Conservation (phyloP, 2,888 invertebrate species). For the Hartigia nigra region DNA sequence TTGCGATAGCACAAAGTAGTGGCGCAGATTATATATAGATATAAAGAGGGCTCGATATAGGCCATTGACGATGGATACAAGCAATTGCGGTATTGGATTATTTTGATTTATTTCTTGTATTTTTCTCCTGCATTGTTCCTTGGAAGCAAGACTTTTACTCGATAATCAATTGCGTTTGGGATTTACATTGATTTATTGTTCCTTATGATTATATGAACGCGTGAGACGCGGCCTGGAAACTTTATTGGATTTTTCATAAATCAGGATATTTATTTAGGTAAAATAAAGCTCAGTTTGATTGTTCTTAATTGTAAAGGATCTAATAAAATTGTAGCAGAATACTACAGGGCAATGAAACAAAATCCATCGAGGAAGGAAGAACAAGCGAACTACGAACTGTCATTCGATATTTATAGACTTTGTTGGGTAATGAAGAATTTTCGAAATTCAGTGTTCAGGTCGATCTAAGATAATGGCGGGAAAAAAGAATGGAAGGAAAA, state of each 20-base stretch:
- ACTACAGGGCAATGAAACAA: background rate
- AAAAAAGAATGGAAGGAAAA: constrained; percentile 25
- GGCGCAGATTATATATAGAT: background rate
- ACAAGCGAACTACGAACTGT: constrained; percentile 11
- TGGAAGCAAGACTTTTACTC: background rate
- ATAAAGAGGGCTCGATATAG: background rate
- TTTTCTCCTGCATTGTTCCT: background rate
- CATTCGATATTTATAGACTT: background rate
- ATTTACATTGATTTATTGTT: background rate
- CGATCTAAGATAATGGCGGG: constrained; percentile 33
- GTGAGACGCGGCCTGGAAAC: background rate
- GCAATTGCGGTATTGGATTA: background rate
- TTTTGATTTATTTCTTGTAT: constrained; percentile 9
- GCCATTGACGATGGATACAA: background rate
- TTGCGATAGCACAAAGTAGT: background rate
- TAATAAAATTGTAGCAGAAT: background rate
- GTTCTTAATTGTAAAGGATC: background rate
- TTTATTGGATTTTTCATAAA: background rate
- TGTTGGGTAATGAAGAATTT: background rate
- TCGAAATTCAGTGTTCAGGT: background rate
- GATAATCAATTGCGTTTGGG: background rate
- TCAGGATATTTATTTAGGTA: background rate
- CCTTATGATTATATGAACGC: background rate
- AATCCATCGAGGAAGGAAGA: constrained; percentile 6
- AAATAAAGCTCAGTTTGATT: background rate